Evolutionary conservation across 2,797 vertebrate species (phyloP), one percentile per base, ranked within the genome.

Genomic region (Meriones psammophilus): DNA sequence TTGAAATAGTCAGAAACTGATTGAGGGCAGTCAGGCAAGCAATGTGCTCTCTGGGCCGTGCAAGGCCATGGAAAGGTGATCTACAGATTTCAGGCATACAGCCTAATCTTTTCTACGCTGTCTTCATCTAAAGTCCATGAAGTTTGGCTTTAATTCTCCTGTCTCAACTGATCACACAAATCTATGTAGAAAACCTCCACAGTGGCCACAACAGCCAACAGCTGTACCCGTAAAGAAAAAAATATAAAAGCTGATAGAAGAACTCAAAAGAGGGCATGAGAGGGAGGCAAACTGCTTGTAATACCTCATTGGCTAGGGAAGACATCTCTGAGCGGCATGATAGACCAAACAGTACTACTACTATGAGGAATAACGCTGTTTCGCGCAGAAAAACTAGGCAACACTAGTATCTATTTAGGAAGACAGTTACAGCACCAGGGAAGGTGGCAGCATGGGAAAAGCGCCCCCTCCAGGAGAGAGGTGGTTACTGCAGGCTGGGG

Each of bases 401-500:
- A 14, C 30, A 36, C 20, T 30, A 36, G 0, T 2, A 66, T 64
- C 64, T 68, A n/a, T n/a, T 88, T 17, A 95, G 88, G n/a, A 93
- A 66, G 14, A 6, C 17, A 30, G 78, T 64, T 17, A 0, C 88
- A 68, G 14, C 20, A 0, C 50, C 30, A 64, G 79, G n/a, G 3
- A 50, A 78, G 39, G 84, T 2, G 26, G 8, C 0, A 2, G 26
- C 50, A 2, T 0, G 3, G 91, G 84, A 50, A 12, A 54, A 62
- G 0, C 0, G 73, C 28, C 81, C 86, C 87, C 93, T 94, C 26
- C 71, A 92, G 85, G 85, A 66, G 0, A 77, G 60, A 0, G 4
- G 36, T 33, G 46, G 81, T 73, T 30, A 96, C 73, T 96, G 77
- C 92, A 4, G 77, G n/a, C 69, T 4, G 36, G 86, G n/a, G 73